Evolutionary conservation across 2,113 vertebrate genomes (phyloP), one percentile per base, ranked within the genome.

Genomic region (Athene cunicularia): DNA sequence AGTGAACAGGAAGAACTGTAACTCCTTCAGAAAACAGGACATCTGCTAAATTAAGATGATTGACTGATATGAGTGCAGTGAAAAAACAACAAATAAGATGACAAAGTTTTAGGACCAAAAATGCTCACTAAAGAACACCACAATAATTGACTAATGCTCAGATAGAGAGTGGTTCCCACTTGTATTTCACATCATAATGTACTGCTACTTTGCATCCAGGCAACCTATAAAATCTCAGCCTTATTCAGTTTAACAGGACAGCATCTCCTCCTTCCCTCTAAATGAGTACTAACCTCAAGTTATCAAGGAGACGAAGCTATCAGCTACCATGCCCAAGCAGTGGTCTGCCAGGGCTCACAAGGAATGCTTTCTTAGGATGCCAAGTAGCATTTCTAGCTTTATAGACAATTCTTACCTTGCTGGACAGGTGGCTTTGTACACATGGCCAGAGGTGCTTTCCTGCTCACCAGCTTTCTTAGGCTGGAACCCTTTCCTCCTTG

Each of bases 401-500:
- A 71, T 5, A 92, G 64, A n/a, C 55, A 94, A 45, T 62, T 55
- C 97, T 95, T 97, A 99, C 99, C 98, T 98, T 86, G 98, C 98
- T 95, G 99, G 98, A 95, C 98, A 98, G 59, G 98, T 99, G 88
- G 99, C 98, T 98, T 98, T 99, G 94, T 98, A 99, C 68, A 98
- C 71, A 45, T 96, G 96, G 90, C 96, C 97, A 93, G 97, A 94
- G 41, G 77, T 86, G n/a, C 81, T 87, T 93, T 99, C 98, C 71
- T 93, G 97, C 75, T 99, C 98, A 63, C 35, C 91, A 81, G 90
- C 97, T 97, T 98, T 99, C 96, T 98, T 99, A 87, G 98, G 97
- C 93, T 99, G 98, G 71, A 98, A 97, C 62, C 99, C 99, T 97
- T 99, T 99, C 80, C 99, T 98, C 63, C 99, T 98, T 90, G 99